phyloP scores from a whole-genome alignment of 2,888 invertebrate genomes.

The Mesoligia furuncula region DNA sequence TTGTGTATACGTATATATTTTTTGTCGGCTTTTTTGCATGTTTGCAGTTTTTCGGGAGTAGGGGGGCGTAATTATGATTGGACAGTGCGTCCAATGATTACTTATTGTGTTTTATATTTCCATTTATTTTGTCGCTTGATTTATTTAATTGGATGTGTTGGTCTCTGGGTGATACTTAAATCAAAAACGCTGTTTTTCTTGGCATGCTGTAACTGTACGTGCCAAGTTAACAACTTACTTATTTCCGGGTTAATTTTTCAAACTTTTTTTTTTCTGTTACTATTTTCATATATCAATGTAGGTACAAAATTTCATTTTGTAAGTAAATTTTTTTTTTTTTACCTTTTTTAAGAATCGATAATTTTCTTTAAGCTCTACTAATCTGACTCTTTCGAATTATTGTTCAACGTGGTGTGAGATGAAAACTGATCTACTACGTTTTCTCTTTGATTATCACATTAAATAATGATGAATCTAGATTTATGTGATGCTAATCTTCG shows the following conservation, averaged over 20 bases:
- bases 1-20: slow-evolving; percentile 80
- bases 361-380: neutral
- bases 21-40: slow-evolving; percentile 63
- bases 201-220: neutral
- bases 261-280: neutral
- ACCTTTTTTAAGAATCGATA: neutral
- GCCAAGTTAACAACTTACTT: neutral
- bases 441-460: slow-evolving; percentile 41
- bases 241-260: neutral
- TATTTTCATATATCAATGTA: neutral
- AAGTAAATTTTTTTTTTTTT: too few relatives aligned
- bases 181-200: neutral
- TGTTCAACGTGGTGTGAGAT: neutral
- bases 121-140: slow-evolving; percentile 51
- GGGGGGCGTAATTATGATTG: slow-evolving; percentile 60
- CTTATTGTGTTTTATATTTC: slow-evolving; percentile 55
- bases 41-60: slow-evolving; percentile 63
- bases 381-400: neutral
- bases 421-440: slow-evolving; percentile 3
- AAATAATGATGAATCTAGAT: slow-evolving; percentile 23
- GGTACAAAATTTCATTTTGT: neutral
- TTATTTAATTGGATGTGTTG: slow-evolving; percentile 39
- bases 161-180: slow-evolving; percentile 1
- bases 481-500: slow-evolving; percentile 13
- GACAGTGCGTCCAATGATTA: slow-evolving; percentile 61